These are phyloP conservation scores for Chalcosyrphus nemorum DNA, from an alignment of 2,888 invertebrate genomes.

Conservation along the genomic window DNA sequence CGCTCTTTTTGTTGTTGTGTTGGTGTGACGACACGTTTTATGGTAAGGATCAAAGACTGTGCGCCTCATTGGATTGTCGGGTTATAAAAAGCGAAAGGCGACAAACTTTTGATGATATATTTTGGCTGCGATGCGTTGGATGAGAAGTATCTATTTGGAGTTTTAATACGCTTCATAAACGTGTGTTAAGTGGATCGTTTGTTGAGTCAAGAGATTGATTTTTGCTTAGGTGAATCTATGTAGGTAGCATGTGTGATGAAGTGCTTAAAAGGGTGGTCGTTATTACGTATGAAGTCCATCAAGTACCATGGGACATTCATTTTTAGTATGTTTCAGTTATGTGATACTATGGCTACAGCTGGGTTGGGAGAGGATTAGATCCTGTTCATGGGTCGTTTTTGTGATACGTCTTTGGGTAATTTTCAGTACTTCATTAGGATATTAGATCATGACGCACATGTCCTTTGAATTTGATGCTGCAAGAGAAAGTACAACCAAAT, in stretches of 20 bases:
- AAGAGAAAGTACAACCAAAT: no score
- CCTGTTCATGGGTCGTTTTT: no score
- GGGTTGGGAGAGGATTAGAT: no score
- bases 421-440: no score
- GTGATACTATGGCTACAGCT: no score
- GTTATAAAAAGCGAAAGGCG: constrained; percentile 3
- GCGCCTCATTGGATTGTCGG: constrained; percentile 3
- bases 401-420: no score
- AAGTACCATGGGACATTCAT: neutral
- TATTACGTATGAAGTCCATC: neutral
- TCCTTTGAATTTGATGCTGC: no score
- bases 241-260: neutral
- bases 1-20: no score
- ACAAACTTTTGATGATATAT: constrained; percentile 27
- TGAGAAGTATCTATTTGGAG: neutral
- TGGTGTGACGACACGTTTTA: neutral
- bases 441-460: no score
- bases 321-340: no score
- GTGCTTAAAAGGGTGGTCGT: neutral
- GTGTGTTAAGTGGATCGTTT: constrained; percentile 13
- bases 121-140: neutral
- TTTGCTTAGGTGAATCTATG: constrained; percentile 2
- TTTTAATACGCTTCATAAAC: constrained; percentile 12
- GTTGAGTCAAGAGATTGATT: neutral
- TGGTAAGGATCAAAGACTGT: constrained; percentile 12